phyloP scores from a whole-genome alignment of 2,113 vertebrate species.

The Danionella cerebrum region DNA sequence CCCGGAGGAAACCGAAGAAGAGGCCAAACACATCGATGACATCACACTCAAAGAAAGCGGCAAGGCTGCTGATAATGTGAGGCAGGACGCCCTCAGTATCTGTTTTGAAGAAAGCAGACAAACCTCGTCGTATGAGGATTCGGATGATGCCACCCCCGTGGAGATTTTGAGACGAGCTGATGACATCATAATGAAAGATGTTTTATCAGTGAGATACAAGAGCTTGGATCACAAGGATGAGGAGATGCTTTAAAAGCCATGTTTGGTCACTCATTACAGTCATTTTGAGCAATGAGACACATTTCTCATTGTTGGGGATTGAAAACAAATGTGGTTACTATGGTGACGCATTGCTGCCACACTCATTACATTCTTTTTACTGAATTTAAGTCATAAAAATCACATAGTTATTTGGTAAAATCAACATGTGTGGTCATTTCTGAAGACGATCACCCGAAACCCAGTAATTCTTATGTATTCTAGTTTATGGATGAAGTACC shows the following conservation, averaged over 20 bases:
- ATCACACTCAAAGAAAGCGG: conserved; percentile 56
- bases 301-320: too few species aligned
- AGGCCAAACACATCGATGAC: conserved; percentile 56
- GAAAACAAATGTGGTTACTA: too few species aligned
- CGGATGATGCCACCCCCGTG: neutral
- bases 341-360: too few species aligned
- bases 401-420: too few species aligned
- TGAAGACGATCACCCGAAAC: too few species aligned
- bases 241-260: conserved; percentile 17
- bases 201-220: neutral
- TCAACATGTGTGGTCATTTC: too few species aligned
- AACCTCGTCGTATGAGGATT: neutral
- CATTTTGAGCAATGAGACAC: too few species aligned
- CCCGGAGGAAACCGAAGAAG: conserved; percentile 63
- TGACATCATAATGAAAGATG: neutral
- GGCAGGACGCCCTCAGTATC: conserved; percentile 1
- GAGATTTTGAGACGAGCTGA: neutral
- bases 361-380: too few species aligned
- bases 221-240: conserved; percentile 24
- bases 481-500: too few species aligned
- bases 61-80: neutral
- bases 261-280: too few species aligned
- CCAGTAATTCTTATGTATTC: too few species aligned
- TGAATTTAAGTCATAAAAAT: too few species aligned
- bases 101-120: neutral